Conservation (phyloP, 2,888 invertebrate species). For the Lumbricus terrestris region DNA sequence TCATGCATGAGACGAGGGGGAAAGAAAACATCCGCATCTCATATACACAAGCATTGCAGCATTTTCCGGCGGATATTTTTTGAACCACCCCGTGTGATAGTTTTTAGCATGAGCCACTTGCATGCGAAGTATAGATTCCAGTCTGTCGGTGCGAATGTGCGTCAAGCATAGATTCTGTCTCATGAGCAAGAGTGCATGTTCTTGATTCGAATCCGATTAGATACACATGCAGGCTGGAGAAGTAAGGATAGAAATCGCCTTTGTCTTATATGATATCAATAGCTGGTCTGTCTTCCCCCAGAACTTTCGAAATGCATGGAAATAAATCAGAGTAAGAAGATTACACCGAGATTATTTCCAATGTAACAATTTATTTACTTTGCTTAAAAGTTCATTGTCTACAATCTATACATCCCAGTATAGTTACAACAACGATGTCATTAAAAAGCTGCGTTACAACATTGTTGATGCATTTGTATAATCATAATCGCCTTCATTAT, state of each 20-base stretch:
- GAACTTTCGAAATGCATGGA: not conserved
- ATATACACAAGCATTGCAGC: not conserved
- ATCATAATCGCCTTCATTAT: not conserved
- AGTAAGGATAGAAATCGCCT: not conserved
- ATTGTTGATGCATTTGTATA: not conserved
- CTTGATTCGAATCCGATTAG: not conserved
- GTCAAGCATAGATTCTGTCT: too few species aligned
- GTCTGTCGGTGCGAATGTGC: too few species aligned
- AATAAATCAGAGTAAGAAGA: not conserved
- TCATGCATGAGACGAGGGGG: not conserved
- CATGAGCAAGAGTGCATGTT: not conserved
- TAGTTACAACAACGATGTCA: not conserved
- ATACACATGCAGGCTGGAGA: not conserved
- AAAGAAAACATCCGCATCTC: not conserved
- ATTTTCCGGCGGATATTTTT: not conserved
- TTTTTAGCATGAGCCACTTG: not conserved
- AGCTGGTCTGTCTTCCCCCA: not conserved
- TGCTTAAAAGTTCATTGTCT: too few species aligned
- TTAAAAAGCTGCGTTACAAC: not conserved
- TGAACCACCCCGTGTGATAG: not conserved
- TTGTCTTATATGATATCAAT: not conserved
- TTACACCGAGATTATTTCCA: not conserved
- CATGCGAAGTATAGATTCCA: not conserved
- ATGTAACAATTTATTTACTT: not conserved
- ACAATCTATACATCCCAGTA: too few species aligned